Evolutionary conservation across 2,888 invertebrate genomes (phyloP), one percentile per base, ranked within the genome.

Genomic region (Epistrophella euchroma): DNA sequence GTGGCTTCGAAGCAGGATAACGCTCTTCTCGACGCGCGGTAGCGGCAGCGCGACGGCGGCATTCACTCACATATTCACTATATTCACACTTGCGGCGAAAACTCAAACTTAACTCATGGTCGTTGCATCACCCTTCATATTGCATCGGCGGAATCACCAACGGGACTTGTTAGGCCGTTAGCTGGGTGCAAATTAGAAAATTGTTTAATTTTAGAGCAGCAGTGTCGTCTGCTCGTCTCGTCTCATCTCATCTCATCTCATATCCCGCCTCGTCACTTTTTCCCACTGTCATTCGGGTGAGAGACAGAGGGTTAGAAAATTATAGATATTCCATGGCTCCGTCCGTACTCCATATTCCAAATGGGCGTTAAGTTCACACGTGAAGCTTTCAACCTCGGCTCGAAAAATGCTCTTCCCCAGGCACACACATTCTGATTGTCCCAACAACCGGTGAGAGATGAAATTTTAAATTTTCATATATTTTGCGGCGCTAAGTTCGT

Each of bases 181-280:
- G 85, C 80, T 85, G 86, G 86, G 77, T 86, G 86, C 77, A 86
- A 86, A 86, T 86, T 86, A 86, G 77, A 78, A 86, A 86, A 86
- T 86, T 86, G 81, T 86, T 86, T 86, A 86, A 86, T 86, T 86
- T 77, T 70, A 22, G 13, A 81, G 58, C 76, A 68, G 68, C 79
- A 52, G 71, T 75, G 78, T 84, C 68, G 68, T 68, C 68, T 52
- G 22, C 5, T 68, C 68, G 52, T 66, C 66, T 66, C 66, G 37
- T 66, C 62, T 60, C 62, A 22, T 60, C 58, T 60, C 58, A 58
- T 58, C 37, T 37, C 58, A 58, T 37, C 19, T 15, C 37, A 22
- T 37, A 11, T 60, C 15, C 22, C 50, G 17, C 22, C 10, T 19
- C 45, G 37, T 72, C 35, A 22, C 52, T 10, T 55, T 62, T 50